A percentile compares a stretch with the other conserved stretches of the same genome.
phyloP scores from a whole-genome alignment of 2,113 vertebrate genomes.

The Ochotona curzoniae region DNA sequence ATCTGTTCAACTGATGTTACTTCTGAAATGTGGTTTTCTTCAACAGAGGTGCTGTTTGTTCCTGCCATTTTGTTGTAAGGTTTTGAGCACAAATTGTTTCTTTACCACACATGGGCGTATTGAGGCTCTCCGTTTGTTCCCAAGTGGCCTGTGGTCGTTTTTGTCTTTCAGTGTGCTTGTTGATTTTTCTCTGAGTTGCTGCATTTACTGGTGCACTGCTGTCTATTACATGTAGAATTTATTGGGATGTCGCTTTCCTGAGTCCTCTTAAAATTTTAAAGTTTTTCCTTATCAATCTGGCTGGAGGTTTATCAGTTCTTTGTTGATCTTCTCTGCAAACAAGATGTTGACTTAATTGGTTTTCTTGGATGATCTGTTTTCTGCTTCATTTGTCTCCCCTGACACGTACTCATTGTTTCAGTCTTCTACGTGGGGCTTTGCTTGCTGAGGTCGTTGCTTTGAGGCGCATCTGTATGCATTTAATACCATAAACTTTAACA shows the following conservation, averaged over 20 bases:
- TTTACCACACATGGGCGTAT: neutral
- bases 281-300: neutral
- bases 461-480: neutral
- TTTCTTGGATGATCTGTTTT: constrained; percentile 36
- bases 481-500: neutral
- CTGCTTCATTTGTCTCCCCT: constrained; percentile 5
- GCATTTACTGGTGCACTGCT: neutral
- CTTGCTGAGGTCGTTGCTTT: neutral
- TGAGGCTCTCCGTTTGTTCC: neutral
- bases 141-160: neutral
- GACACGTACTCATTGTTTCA: neutral
- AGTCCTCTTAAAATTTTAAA: neutral
- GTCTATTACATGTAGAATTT: neutral
- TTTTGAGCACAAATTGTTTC: neutral
- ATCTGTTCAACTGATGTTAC: neutral
- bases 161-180: neutral
- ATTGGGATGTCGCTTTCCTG: neutral
- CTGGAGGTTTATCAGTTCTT: neutral
- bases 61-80: neutral
- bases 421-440: neutral
- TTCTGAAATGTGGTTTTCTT: neutral
- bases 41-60: neutral
- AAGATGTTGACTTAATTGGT: neutral
- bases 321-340: neutral
- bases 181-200: neutral